phyloP scores from a whole-genome alignment of 2,888 invertebrate species.

The Ypsolopha sequella region DNA sequence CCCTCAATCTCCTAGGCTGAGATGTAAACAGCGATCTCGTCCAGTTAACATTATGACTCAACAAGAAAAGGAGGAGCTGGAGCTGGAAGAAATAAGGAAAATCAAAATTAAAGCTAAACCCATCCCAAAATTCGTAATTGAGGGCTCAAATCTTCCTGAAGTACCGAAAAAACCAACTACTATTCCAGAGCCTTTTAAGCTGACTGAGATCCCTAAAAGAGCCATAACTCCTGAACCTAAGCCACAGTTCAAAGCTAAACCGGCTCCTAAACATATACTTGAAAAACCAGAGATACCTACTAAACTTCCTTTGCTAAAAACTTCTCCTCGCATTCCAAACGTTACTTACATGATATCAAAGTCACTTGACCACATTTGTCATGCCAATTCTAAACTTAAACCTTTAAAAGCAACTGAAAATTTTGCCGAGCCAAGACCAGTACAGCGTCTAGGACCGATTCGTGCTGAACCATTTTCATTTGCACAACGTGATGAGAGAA shows the following conservation, averaged over 20 bases:
- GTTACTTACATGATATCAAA: constrained; percentile 40
- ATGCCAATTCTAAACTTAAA: constrained; percentile 20
- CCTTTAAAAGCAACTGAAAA: constrained; percentile 1
- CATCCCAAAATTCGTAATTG: constrained; percentile 70
- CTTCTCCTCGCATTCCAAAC: constrained; percentile 42
- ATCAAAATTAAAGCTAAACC: constrained; percentile 78
- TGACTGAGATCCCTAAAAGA: constrained; percentile 69
- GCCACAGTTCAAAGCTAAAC: constrained; percentile 71
- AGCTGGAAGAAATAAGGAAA: constrained; percentile 75
- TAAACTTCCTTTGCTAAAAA: constrained; percentile 31
- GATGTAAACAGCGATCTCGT: constrained; percentile 68
- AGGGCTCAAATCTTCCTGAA: constrained; percentile 58
- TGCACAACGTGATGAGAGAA: constrained; percentile 72
- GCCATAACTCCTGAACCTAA: constrained; percentile 22
- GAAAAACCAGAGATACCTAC: constrained; percentile 48
- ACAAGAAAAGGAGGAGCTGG: constrained; percentile 72
- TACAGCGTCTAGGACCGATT: constrained; percentile 30
- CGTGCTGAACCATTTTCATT: constrained; percentile 76
- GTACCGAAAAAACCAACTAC: constrained; percentile 69
- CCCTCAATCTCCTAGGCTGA: constrained; percentile 65
- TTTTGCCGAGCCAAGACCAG: background rate
- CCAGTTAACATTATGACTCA: constrained; percentile 64
- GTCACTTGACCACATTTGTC: constrained; percentile 15
- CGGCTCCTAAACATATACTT: constrained; percentile 69
- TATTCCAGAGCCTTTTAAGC: constrained; percentile 73